Evolutionary conservation across 2,888 invertebrate species (phyloP).

Genomic region (Seira musarum): DNA sequence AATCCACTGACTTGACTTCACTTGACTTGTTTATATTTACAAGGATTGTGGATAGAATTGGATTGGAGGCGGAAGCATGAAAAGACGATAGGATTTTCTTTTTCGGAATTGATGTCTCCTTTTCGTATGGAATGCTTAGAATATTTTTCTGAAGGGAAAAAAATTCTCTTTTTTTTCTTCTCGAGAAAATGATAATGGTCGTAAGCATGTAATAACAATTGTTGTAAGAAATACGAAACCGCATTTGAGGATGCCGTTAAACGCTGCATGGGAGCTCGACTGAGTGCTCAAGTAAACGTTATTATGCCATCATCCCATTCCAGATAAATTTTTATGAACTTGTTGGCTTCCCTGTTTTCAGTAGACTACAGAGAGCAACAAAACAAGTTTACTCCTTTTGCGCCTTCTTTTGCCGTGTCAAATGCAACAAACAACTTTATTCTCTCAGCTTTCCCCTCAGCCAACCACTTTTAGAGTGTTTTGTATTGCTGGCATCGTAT

Average conservation of each 20-base stretch:
- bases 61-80: not conserved
- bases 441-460: conserved; percentile 34
- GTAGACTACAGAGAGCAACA: conserved; percentile 55
- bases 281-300: conserved; percentile 56
- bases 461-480: not conserved
- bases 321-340: conserved; percentile 55
- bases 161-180: not conserved
- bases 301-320: conserved; percentile 58
- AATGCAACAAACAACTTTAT: not conserved
- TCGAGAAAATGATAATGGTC: too few species aligned
- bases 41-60: conserved; percentile 5
- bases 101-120: conserved; percentile 27
- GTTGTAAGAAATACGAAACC: not conserved
- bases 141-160: too few species aligned
- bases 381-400: conserved; percentile 55
- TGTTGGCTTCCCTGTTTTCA: conserved; percentile 53
- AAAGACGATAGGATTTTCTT: conserved; percentile 7
- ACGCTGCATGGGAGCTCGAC: conserved; percentile 35
- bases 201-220: too few species aligned
- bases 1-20: not conserved
- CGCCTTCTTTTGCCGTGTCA: not conserved
- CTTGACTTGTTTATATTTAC: conserved; percentile 44
- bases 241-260: conserved; percentile 27
- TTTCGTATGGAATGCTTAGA: not conserved
- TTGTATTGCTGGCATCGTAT: too few species aligned